These are phyloP conservation scores for Bembecia ichneumoniformis DNA, from an alignment of 2,888 invertebrate species.

Conservation along the genomic window DNA sequence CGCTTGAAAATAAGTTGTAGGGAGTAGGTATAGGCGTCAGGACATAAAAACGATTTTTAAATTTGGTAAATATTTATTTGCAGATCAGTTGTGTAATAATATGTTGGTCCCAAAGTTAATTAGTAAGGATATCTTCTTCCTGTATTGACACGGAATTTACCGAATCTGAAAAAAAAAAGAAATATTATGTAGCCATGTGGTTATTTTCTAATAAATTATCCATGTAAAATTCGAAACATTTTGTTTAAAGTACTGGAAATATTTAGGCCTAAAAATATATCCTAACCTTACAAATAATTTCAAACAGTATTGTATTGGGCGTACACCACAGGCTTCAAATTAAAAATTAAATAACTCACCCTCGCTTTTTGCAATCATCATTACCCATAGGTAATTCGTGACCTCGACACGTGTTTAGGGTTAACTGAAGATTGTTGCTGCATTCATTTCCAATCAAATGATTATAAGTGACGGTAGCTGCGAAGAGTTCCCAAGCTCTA, in stretches of 20 bases:
- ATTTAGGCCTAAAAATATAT: no score
- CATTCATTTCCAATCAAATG: constrained; percentile 38
- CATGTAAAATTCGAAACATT: no score
- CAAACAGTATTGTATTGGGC: no score
- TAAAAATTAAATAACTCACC: constrained; percentile 21
- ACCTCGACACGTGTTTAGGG: constrained; percentile 34
- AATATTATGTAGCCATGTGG: neutral
- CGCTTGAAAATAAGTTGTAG: no score
- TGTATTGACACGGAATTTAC: constrained; percentile 12
- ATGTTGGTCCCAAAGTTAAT: neutral
- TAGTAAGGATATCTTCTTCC: constrained; percentile 9
- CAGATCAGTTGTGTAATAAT: no score
- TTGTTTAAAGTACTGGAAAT: no score
- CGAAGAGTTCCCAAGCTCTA: constrained; percentile 44
- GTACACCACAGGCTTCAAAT: no score
- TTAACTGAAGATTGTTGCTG: constrained; percentile 26
- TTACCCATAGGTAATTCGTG: constrained; percentile 33
- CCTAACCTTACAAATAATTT: no score
- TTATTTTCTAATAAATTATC: no score
- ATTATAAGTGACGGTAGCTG: constrained; percentile 34
- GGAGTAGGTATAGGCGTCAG: no score
- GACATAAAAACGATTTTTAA: no score
- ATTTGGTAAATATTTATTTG: no score
- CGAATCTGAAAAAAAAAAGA: constrained; percentile 11
- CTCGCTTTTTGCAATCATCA: constrained; percentile 29